These are phyloP conservation scores for Eulemur macaco DNA, from an alignment of 2,113 vertebrate genomes.

Conservation along the genomic window DNA sequence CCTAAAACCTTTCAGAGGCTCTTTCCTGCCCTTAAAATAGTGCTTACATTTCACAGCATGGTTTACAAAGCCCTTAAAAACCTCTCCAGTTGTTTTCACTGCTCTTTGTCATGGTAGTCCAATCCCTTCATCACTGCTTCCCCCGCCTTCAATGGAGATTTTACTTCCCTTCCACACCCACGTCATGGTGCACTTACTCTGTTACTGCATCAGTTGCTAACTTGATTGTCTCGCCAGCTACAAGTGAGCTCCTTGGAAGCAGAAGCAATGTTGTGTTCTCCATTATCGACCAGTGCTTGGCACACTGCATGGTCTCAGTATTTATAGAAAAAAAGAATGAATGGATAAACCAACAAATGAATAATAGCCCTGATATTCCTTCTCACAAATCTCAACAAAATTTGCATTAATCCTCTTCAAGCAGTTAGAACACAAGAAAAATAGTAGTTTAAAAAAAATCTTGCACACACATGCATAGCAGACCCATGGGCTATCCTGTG, in stretches of 20 bases:
- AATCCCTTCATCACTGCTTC: neutral
- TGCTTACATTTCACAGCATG: neutral
- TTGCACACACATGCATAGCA: slow-evolving; percentile 46
- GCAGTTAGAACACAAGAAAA: slow-evolving; percentile 24
- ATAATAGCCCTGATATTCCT: neutral
- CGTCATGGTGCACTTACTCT: neutral
- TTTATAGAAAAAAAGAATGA: neutral
- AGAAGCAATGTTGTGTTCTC: neutral
- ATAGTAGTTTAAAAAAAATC: neutral
- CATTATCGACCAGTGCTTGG: neutral
- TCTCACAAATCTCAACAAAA: neutral
- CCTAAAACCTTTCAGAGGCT: slow-evolving; percentile 16
- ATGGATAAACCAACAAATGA: neutral
- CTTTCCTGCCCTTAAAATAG: neutral
- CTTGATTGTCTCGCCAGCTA: neutral
- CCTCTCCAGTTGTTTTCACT: neutral
- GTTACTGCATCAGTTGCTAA: neutral
- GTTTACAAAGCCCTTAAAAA: neutral
- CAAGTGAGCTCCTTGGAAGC: neutral
- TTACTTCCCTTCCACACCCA: neutral
- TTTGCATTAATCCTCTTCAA: neutral
- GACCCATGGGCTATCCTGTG: neutral
- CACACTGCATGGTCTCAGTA: neutral
- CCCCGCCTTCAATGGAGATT: neutral
- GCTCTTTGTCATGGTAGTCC: neutral